Conservation (phyloP, 1,140 invertebrate genomes). For the Drosophila takahashii region DNA sequence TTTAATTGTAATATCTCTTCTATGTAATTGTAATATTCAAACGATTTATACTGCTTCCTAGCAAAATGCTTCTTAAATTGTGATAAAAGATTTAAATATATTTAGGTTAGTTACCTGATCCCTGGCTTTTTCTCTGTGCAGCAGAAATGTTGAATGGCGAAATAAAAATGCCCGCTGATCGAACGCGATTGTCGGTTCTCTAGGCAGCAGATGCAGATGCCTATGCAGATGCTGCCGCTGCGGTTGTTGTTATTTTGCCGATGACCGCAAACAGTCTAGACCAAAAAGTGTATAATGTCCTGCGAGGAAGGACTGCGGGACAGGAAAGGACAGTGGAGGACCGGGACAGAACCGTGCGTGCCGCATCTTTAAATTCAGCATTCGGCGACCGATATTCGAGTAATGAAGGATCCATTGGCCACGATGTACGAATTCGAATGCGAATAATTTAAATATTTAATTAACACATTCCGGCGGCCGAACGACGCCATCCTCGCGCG, state of each 20-base stretch:
- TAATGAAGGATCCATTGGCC: slow-evolving; percentile 43
- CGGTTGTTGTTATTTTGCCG: slow-evolving; percentile 32
- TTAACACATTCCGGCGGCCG: slow-evolving; percentile 74
- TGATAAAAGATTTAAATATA: too few species aligned
- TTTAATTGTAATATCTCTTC: too few species aligned
- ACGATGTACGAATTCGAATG: slow-evolving; percentile 20
- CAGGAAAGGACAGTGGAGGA: neutral
- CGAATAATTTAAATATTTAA: slow-evolving; percentile 82
- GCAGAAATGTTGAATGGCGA: slow-evolving; percentile 24
- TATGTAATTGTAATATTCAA: too few species aligned
- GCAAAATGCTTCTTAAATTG: too few species aligned
- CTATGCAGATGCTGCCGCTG: slow-evolving; percentile 19
- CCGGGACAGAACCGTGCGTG: slow-evolving; percentile 23
- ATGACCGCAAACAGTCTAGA: slow-evolving; percentile 64
- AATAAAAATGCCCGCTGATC: slow-evolving; percentile 40
- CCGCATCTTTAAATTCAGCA: slow-evolving; percentile 10
- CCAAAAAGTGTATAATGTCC: slow-evolving; percentile 44
- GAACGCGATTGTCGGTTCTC: slow-evolving; percentile 38
- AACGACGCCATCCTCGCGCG: slow-evolving; percentile 64
- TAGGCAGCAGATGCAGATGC: slow-evolving; percentile 31
- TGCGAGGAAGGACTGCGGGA: slow-evolving; percentile 25
- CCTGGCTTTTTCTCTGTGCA: slow-evolving; percentile 11
- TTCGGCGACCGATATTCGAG: slow-evolving; percentile 28
- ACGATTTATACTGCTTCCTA: too few species aligned
- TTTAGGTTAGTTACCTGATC: too few species aligned